Base-by-base conservation (phyloP, 1,140 invertebrate species). In the Archivesica marissinica region DNA sequence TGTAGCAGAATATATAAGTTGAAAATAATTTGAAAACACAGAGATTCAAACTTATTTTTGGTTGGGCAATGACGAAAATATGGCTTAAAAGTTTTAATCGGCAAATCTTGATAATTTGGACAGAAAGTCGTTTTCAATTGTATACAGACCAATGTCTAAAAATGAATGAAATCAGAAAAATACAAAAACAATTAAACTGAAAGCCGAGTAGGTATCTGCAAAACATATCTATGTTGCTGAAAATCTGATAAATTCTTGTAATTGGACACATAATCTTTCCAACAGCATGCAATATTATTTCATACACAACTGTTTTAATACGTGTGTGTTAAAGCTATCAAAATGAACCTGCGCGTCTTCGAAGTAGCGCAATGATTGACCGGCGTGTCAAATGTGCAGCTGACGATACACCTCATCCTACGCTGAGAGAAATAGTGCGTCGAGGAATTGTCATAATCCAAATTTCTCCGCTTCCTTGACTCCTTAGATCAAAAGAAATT, bases 271-370 rank as follows among this genome's bases (percentile, higher is more conserved):
- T 64, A 64, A 61, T 78, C 76, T 59, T 64, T 64, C 54, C 76
- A 59, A 47, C 39, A 70, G 70, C 52, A 30, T 61, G 70, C 54
- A 83, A 83, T 74, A 83, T 83, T 83, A 83, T 83, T 83, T 75
- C 80, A 83, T 83, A 74, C 70, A 64, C 28, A 74, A 61, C 68
- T 50, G 47, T 47, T 56, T 61, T 64, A 66, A 78, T 78, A 78
- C 76, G 35, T 44, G 70, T 75, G 54, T 83, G 80, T 61, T 83
- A 83, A 83, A 83, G 70, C 38, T 75, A 83, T 83, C 80, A 83
- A 20, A 38, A 44, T 56, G 80, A 83, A 83, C 80, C 80, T 83
- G 80, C 47, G 59, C 56, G 80, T 75, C 78, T 70, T 75, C n/a
- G 33, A 25, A 78, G 35, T 66, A 41, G 80, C 80, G 80, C 66